Percentiles rank a stretch among this genome's conserved stretches.
Conservation (phyloP, 2,888 invertebrate species). For the Clostera curtula region DNA sequence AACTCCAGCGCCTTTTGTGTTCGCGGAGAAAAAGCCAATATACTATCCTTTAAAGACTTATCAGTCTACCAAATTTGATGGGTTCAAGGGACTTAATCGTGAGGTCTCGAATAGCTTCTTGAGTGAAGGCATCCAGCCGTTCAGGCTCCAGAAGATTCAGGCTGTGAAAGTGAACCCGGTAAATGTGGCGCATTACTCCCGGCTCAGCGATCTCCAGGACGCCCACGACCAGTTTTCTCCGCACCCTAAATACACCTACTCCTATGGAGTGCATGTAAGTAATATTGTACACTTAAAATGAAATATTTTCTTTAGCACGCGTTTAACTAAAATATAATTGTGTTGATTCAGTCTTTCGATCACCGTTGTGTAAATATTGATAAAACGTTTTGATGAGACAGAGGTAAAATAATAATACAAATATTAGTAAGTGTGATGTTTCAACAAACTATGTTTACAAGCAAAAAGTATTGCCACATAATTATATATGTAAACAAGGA, state of each 20-base stretch:
- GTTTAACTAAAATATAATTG: too few species aligned
- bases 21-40: slow-evolving; percentile 4
- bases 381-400: too few species aligned
- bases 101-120: slow-evolving; percentile 1
- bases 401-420: too few species aligned
- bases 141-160: slow-evolving; percentile 28
- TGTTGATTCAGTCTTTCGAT: too few species aligned
- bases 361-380: too few species aligned
- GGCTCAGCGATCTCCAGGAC: slow-evolving; percentile 13
- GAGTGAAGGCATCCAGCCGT: slow-evolving; percentile 16
- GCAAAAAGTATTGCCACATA: too few species aligned
- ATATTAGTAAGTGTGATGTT: too few species aligned
- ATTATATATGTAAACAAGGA: too few species aligned
- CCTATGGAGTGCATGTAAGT: slow-evolving; percentile 60
- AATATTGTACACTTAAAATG: slow-evolving; percentile 4
- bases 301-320: slow-evolving; percentile 1
- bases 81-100: too few species aligned
- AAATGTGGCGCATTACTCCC: slow-evolving; percentile 32
- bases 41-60: too few species aligned
- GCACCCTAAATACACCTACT: slow-evolving; percentile 43
- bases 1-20: slow-evolving; percentile 1
- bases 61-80: too few species aligned
- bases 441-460: too few species aligned
- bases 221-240: slow-evolving; percentile 25
- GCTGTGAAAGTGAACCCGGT: slow-evolving; percentile 28